These are phyloP conservation scores for Sialia sialis DNA, from an alignment of 2,113 vertebrate species.

Conservation along the genomic window DNA sequence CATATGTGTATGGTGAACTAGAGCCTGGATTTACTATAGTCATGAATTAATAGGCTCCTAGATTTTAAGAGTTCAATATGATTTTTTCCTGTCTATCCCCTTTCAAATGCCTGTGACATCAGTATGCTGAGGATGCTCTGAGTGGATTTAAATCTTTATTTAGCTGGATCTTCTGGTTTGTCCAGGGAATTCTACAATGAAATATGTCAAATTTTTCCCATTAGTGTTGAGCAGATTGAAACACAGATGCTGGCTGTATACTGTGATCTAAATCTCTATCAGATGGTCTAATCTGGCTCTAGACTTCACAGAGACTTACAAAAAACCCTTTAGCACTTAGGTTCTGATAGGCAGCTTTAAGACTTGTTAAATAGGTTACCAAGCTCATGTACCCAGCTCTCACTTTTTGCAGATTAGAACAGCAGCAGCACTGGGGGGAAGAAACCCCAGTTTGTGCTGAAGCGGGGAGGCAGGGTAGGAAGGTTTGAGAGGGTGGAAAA, in stretches of 20 bases:
- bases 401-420: not conserved
- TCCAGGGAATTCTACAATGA: slow-evolving; percentile 30
- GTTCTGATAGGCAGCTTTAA: slow-evolving; percentile 14
- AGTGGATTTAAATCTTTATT: slow-evolving; percentile 56
- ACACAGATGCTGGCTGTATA: slow-evolving; percentile 41
- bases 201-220: slow-evolving; percentile 25
- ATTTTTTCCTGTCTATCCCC: not conserved
- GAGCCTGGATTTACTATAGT: not conserved
- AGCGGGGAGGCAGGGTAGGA: not conserved
- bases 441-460: not conserved
- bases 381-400: not conserved
- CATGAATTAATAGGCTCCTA: not conserved
- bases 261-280: slow-evolving; percentile 28
- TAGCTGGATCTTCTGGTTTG: slow-evolving; percentile 47
- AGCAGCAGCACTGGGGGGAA: too few species aligned
- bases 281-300: slow-evolving; percentile 36
- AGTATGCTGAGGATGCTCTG: not conserved
- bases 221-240: slow-evolving; percentile 47
- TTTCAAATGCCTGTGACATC: not conserved
- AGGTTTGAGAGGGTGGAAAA: not conserved
- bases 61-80: not conserved
- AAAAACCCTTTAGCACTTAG: slow-evolving; percentile 17
- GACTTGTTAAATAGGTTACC: slow-evolving; percentile 29
- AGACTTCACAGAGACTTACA: slow-evolving; percentile 18
- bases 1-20: not conserved